These are phyloP conservation scores for Gorsachius magnificus DNA, from an alignment of 2,797 vertebrate genomes.

Conservation along the genomic window DNA sequence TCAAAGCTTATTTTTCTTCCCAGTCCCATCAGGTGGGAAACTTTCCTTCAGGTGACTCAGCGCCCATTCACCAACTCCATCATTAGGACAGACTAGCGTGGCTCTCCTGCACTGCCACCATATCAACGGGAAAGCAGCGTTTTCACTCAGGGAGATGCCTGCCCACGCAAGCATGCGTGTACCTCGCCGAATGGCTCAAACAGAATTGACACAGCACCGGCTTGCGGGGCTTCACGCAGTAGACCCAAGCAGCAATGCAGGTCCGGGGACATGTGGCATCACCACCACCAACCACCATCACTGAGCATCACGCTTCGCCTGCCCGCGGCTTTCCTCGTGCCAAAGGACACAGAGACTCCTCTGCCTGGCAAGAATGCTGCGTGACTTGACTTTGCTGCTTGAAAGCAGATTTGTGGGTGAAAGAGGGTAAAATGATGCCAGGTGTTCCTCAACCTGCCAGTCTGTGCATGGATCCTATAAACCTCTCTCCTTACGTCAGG, in stretches of 20 bases:
- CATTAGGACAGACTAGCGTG: neutral
- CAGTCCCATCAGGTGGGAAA: neutral
- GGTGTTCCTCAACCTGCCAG: neutral
- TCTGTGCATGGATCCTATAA: neutral
- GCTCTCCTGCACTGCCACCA: neutral
- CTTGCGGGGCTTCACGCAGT: neutral
- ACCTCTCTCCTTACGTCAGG: neutral
- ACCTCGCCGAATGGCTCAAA: neutral
- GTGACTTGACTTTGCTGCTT: neutral
- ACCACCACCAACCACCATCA: neutral
- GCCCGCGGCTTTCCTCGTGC: fast-evolving
- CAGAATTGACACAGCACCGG: neutral
- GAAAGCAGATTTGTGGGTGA: neutral
- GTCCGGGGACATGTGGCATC: neutral
- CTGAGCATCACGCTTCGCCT: fast-evolving
- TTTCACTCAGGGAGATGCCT: neutral
- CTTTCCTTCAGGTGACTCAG: neutral
- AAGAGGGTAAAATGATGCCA: neutral
- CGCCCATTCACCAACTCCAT: neutral
- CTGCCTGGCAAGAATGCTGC: neutral
- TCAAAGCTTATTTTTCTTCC: neutral
- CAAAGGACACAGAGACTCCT: neutral
- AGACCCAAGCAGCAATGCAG: neutral
- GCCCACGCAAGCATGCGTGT: fast-evolving
- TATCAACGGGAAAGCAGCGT: neutral